Evolutionary conservation across 2,797 vertebrate genomes (phyloP).

Genomic region (Acipenser ruthenus): DNA sequence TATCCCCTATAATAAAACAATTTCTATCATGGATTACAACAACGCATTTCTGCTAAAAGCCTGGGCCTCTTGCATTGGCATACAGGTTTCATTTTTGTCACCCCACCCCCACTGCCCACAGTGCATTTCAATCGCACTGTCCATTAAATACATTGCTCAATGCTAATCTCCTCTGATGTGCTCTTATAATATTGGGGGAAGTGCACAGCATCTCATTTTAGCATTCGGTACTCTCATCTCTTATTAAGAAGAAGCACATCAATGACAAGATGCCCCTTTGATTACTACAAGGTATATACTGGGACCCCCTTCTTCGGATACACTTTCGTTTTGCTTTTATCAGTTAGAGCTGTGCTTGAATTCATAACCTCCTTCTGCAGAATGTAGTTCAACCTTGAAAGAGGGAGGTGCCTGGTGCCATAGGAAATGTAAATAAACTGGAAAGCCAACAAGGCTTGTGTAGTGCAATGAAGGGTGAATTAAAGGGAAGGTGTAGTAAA

Average conservation of each 20-base stretch:
- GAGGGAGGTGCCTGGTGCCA: too few relatives aligned
- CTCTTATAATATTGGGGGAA: slow-evolving; percentile 58
- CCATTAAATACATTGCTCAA: slow-evolving; percentile 74
- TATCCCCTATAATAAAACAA: slow-evolving; percentile 34
- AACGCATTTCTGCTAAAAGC: background rate
- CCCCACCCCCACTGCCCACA: slow-evolving; percentile 31
- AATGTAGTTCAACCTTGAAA: too few relatives aligned
- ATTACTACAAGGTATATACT: too few relatives aligned
- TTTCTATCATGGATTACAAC: slow-evolving; percentile 36
- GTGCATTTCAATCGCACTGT: slow-evolving; percentile 50
- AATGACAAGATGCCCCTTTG: slow-evolving; percentile 12
- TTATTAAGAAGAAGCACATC: background rate
- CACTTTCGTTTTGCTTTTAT: too few relatives aligned
- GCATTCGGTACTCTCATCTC: slow-evolving; percentile 51
- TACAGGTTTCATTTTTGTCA: slow-evolving; percentile 20
- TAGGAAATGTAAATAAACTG: too few relatives aligned
- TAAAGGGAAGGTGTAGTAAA: too few relatives aligned
- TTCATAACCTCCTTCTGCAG: too few relatives aligned
- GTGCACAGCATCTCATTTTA: slow-evolving; percentile 57
- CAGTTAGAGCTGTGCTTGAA: too few relatives aligned
- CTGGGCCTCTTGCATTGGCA: slow-evolving; percentile 5
- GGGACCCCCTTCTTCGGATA: too few relatives aligned
- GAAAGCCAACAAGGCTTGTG: too few relatives aligned
- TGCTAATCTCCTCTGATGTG: slow-evolving; percentile 71
- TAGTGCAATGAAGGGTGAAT: too few relatives aligned